Conservation (phyloP, 2,113 vertebrate species). For the Hassar affinis region DNA sequence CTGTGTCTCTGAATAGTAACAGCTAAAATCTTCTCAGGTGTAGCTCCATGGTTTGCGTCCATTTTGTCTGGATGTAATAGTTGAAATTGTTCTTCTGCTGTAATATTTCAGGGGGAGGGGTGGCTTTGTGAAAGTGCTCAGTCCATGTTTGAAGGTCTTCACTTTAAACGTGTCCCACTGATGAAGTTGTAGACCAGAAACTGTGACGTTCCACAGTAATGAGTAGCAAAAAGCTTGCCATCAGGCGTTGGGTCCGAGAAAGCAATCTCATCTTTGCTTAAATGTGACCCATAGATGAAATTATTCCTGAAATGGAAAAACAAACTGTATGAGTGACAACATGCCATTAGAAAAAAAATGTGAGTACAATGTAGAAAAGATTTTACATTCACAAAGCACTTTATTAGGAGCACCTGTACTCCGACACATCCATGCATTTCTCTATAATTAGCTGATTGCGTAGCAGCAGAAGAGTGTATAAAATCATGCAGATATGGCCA, state of each 20-base stretch:
- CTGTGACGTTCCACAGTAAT: conserved; percentile 92
- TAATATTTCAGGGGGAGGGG: conserved; percentile 1
- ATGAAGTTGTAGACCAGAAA: conserved; percentile 99
- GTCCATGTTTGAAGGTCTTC: conserved; percentile 45
- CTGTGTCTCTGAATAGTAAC: neutral
- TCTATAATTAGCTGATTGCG: too few relatives aligned
- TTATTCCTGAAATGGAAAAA: conserved; percentile 80
- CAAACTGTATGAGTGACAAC: neutral
- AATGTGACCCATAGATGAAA: conserved; percentile 94
- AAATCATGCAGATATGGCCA: too few relatives aligned
- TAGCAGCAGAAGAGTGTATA: too few relatives aligned
- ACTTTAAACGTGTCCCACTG: conserved; percentile 71
- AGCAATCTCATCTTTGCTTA: conserved; percentile 97
- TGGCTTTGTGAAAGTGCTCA: neutral
- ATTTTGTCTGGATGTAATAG: conserved; percentile 20
- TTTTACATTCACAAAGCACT: neutral
- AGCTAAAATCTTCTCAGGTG: neutral
- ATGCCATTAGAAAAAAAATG: neutral
- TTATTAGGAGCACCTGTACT: too few relatives aligned
- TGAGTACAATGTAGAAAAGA: neutral
- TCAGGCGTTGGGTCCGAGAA: conserved; percentile 98
- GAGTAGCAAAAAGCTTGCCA: conserved; percentile 94
- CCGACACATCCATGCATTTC: too few relatives aligned
- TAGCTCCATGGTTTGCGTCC: neutral
- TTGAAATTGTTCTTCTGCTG: conserved; percentile 13